Evolutionary conservation across 1,140 invertebrate genomes (phyloP), one percentile per base, ranked within the genome.

Genomic region (Paralvinella palmiformis): DNA sequence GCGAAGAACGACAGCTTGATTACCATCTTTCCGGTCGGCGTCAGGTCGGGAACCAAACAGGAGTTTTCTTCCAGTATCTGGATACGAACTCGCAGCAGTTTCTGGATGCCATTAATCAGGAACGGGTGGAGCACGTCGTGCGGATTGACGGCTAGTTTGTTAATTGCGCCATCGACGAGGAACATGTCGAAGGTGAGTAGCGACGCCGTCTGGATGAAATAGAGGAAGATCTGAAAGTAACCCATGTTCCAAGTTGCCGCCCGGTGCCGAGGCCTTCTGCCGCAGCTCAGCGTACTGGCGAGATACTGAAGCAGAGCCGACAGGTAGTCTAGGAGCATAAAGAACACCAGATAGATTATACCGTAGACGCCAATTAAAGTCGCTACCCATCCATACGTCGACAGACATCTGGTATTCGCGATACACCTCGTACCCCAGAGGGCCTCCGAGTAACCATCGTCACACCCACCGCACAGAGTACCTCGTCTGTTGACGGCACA

Each of bases 161-260:
- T 27, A n/a, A n/a, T n/a, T 29, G 2, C 48, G 17, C 31, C 48
- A 22, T 22, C 48, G 24, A 27, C 48, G n/a, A 52, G 24, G 48
- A 52, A 27, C 7, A 52, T 52, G 2, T 52, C 48, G 3, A 52
- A 6, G n/a, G n/a, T n/a, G 22, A 57, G 33, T 10, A 57, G 27
- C 10, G 27, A 10, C 33, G 33, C 22, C 27, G 55, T 57, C 33
- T 57, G 55, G 33, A 57, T 36, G 33, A 32, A 57, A 17, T 57
- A 57, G 24, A 57, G 27, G 3, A 57, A 31, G 13, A 57, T 57
- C n/a, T 57, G 55, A 33, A 57, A 57, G 33, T 57, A 57, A 5
- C 55, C 55, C 1, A 32, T 32, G 24, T 57, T 33, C 6, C 24
- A 57, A n/a, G n/a, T n/a, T n/a, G n/a, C n/a, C n/a, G n/a, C n/a